Conservation (phyloP, 2,797 vertebrate genomes). For the Peromyscus melanophrys region DNA sequence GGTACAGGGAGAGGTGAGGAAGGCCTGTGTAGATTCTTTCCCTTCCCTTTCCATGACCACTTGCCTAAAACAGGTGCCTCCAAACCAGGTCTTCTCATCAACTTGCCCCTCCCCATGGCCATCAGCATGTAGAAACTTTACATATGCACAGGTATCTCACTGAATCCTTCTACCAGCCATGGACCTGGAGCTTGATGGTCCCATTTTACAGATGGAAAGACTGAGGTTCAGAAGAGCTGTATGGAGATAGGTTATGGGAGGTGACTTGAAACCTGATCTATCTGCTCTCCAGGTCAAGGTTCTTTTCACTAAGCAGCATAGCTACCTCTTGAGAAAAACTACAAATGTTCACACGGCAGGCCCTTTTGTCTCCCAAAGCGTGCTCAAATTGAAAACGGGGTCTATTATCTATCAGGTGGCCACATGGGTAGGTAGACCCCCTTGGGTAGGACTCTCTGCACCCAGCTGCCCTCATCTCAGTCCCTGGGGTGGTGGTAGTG, state of each 20-base stretch:
- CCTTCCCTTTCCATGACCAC: neutral
- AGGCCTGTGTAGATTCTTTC: neutral
- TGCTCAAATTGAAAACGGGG: neutral
- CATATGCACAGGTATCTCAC: neutral
- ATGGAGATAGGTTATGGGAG: neutral
- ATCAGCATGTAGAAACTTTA: neutral
- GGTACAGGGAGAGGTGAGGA: neutral
- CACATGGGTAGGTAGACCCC: neutral
- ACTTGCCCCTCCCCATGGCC: neutral
- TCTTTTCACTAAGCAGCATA: neutral
- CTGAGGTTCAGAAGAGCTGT: neutral
- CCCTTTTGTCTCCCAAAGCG: neutral
- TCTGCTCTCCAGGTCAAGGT: neutral
- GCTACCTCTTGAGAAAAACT: neutral
- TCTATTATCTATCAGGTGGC: neutral
- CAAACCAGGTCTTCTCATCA: neutral
- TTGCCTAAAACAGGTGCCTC: neutral
- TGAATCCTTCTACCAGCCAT: neutral
- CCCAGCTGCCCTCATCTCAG: neutral
- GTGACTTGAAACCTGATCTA: neutral
- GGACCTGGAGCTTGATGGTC: neutral
- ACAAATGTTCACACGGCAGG: neutral
- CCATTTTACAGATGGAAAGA: slow-evolving; percentile 3
- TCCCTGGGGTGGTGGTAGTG: neutral
- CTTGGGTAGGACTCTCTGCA: neutral